Evolutionary conservation across 2,113 vertebrate genomes (phyloP).

Genomic region (Phrynosoma platyrhinos): DNA sequence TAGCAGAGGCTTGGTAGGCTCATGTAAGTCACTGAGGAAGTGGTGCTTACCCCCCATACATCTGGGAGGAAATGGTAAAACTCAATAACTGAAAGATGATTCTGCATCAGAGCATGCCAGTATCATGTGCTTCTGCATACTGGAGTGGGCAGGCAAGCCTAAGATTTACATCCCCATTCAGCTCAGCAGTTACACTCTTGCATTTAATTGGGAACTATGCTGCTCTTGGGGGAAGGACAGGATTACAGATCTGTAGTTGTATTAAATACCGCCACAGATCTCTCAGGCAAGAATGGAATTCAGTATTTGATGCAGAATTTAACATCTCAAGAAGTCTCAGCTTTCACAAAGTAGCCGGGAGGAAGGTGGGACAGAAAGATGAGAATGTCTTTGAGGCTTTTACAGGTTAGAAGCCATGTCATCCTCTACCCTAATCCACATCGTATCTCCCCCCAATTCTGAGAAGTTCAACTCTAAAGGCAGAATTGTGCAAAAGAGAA

Average conservation of each 20-base stretch:
- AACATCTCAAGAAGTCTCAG: not conserved
- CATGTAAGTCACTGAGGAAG: not conserved
- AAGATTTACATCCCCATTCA: not conserved
- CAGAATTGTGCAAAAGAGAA: not conserved
- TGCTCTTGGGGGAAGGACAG: not conserved
- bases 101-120: not conserved
- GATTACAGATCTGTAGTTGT: not conserved
- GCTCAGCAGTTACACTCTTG: not conserved
- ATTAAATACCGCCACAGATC: not conserved
- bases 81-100: not conserved
- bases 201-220: not conserved
- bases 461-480: not conserved
- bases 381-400: not conserved
- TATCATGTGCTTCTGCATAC: not conserved
- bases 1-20: not conserved
- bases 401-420: not conserved
- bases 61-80: not conserved
- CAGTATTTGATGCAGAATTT: not conserved
- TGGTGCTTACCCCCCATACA: no score
- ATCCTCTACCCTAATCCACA: not conserved
- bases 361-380: not conserved
- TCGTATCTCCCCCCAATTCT: not conserved
- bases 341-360: not conserved
- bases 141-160: not conserved
- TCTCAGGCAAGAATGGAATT: not conserved